phyloP scores from a whole-genome alignment of 2,888 invertebrate species.

The Tortrix viridana region DNA sequence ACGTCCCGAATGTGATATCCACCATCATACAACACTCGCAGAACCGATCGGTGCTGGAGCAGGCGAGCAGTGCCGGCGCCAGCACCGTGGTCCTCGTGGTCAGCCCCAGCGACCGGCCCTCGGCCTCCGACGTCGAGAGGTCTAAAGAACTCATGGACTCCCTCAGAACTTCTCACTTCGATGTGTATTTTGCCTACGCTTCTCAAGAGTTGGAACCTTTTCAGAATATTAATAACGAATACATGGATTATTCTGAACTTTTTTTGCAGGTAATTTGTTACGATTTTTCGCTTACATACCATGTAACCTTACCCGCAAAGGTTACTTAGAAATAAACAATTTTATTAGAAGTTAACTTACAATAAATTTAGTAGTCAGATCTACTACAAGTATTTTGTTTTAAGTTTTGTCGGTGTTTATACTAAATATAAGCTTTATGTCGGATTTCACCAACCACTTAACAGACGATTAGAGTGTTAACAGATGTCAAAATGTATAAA shows the following conservation, averaged over 20 bases:
- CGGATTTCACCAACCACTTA: no score
- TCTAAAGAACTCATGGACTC: constrained; percentile 70
- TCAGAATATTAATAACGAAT: constrained; percentile 74
- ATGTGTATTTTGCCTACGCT: constrained; percentile 81
- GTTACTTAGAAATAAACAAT: no score
- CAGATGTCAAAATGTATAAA: no score
- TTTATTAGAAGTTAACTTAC: no score
- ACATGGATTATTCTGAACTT: constrained; percentile 77
- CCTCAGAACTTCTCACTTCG: constrained; percentile 76
- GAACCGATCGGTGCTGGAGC: constrained; percentile 70
- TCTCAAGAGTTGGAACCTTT: constrained; percentile 72
- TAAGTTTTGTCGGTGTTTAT: no score
- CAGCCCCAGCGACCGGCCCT: constrained; percentile 76
- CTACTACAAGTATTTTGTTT: no score
- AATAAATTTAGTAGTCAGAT: no score
- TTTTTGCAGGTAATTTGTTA: constrained; percentile 58
- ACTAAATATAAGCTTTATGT: no score
- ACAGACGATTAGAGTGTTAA: no score
- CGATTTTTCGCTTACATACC: neutral
- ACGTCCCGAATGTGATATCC: constrained; percentile 77
- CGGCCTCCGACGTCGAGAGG: constrained; percentile 68
- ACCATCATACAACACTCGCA: constrained; percentile 73
- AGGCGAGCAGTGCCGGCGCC: constrained; percentile 63
- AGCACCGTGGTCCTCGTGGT: constrained; percentile 81
- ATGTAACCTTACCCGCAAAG: no score